A percentile compares a stretch with the other conserved stretches of the same genome.
Conservation (phyloP, 2,797 vertebrate genomes). For the Decapterus maruadsi region DNA sequence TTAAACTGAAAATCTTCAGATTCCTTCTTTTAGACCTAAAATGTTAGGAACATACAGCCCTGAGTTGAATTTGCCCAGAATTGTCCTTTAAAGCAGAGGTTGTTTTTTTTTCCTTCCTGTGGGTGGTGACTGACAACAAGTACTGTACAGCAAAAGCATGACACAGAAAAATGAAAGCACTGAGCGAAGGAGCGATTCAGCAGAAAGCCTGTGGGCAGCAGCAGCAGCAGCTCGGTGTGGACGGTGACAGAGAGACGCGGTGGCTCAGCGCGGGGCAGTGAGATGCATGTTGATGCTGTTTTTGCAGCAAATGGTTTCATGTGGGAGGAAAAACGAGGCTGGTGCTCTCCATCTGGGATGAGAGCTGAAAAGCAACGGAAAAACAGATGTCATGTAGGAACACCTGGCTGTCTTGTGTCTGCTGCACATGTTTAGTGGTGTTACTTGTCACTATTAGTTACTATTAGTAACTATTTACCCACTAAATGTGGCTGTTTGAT, state of each 20-base stretch:
- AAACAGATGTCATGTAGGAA: background rate
- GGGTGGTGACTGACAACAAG: background rate
- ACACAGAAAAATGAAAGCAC: background rate
- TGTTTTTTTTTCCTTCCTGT: background rate
- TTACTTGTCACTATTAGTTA: background rate
- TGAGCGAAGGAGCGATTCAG: background rate
- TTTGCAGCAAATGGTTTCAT: slow-evolving; percentile 19
- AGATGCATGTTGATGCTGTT: background rate
- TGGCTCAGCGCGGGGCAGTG: slow-evolving; percentile 9
- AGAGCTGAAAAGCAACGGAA: background rate
- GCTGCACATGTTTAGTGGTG: background rate
- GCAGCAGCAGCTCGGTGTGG: slow-evolving; percentile 3
- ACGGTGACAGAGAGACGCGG: slow-evolving; percentile 22
- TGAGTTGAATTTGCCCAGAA: no score
- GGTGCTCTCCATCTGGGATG: background rate
- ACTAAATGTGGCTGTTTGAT: background rate
- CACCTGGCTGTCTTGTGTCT: no score
- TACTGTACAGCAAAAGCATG: background rate
- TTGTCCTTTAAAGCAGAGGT: background rate
- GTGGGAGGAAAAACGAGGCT: background rate
- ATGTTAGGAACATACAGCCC: no score
- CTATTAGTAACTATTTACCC: background rate
- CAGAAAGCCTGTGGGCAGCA: background rate
- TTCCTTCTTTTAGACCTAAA: no score
- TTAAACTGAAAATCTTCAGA: no score